Base-by-base conservation (phyloP, 2,797 vertebrate species). In the Prunella strophiata region DNA sequence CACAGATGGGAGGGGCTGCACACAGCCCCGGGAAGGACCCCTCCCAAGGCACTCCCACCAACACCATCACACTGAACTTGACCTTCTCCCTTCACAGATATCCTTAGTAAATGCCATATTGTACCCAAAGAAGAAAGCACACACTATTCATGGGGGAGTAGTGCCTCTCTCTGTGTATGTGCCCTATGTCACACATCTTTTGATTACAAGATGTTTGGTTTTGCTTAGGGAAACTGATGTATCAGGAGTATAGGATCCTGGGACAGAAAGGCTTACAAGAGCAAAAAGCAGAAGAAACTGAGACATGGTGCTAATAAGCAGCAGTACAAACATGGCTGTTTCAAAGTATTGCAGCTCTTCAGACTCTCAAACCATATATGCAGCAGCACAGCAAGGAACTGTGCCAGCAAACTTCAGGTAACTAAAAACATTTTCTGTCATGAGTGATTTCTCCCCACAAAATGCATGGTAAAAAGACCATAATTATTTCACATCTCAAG, bases 141-240 rank as follows among this genome's bases (percentile, higher is more conserved):
- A 18, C 3, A 1, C 2, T 2, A 23, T 26, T 59, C 51, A 25
- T 1, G 2, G 45, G 12, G 0, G 0, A 82, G 17, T 25, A 32
- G 26, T 38, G 22, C 30, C 72, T 85, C 48, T 43, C 5, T 48
- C 17, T 76, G 26, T 38, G 13, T 52, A 21, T 0, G 0, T 54
- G 32, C 21, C 7, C 0, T 27, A 4, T 14, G 21, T 61, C 54
- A 30, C 38, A 30, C 4, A 20, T 11, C 13, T 81, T 68, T 40
- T 47, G 47, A 65, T 42, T 50, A 65, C 58, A 75, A 61, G 13
- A 12, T 32, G 11, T 52, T 72, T 81, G 50, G 17, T 59, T 65
- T 72, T 84, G 29, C 55, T 57, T 34, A 73, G 50, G 51, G 32
- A 93, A 85, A 79, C 8, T 8, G 19, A 76, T 55, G 22, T n/a